Evolutionary conservation across 1,140 invertebrate genomes (phyloP).

Genomic region (Acyrthosiphon pisum): DNA sequence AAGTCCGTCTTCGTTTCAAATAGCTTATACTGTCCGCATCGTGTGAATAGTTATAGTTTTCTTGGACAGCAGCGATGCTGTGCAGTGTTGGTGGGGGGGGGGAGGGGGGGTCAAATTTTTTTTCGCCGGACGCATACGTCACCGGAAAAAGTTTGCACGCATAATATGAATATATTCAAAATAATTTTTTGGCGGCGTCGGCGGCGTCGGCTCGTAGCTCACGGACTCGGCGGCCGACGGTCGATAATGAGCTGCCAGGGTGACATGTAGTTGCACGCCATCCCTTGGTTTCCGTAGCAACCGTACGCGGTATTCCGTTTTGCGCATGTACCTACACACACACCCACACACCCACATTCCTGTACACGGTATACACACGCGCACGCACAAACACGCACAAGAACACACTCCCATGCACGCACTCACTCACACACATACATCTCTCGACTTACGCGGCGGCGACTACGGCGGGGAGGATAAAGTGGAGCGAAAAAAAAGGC

Average conservation of each 20-base stretch:
- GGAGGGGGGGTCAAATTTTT: background rate
- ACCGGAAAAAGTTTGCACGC: background rate
- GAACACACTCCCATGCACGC: background rate
- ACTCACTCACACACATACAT: background rate
- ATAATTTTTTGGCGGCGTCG: background rate
- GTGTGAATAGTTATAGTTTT: background rate
- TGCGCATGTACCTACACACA: slow-evolving; percentile 50
- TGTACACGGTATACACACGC: background rate
- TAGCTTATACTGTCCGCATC: background rate
- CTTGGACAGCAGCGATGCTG: background rate
- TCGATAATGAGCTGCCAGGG: slow-evolving; percentile 57
- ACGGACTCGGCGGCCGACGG: slow-evolving; percentile 45
- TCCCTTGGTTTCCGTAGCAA: slow-evolving; percentile 49
- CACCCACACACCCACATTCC: background rate
- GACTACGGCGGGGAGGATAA: background rate
- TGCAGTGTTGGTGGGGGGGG: no score
- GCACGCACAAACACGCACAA: background rate
- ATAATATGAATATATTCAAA: slow-evolving; percentile 2
- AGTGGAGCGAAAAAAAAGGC: background rate
- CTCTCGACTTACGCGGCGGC: background rate
- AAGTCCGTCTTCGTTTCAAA: background rate
- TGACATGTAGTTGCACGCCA: slow-evolving; percentile 55
- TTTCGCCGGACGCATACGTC: background rate
- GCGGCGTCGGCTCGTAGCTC: background rate
- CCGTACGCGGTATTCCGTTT: slow-evolving; percentile 54